Base-by-base conservation (phyloP, 2,888 invertebrate genomes). In the Melanophora roralis region DNA sequence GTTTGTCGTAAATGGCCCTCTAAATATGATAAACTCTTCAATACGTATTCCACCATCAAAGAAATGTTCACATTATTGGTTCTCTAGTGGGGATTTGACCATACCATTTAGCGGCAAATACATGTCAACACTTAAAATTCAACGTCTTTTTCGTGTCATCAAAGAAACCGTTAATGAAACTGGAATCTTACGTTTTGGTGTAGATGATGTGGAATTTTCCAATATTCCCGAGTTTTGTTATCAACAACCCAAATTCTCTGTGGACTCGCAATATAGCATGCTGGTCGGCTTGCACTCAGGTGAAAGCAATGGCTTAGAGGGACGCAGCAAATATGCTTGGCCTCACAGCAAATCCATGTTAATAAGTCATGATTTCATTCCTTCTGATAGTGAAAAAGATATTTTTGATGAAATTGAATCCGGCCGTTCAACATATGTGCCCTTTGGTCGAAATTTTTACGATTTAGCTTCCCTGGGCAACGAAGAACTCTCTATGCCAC, bases 31-130 rank as follows among this genome's bases (percentile, higher is more conserved):
- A 4, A 73, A 81, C 1, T 59, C 84, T 40, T 83, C 84, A 0
- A 83, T 83, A 38, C 81, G 81, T 2, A 81, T 85, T 0, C 82
- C 86, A 0, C 81, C 76, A 9, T 71, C 75, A 0, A 84, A 86
- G 36, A 85, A 82, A 1, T 81, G 82, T 78, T 89, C 89, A 0
- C 86, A 89, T n/a, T 89, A 88, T 67, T 89, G 89, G 89, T 87
- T 89, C 67, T 86, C 87, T 16, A 87, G 84, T 19, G 88, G 87
- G 0, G 87, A 87, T 47, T 64, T 88, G 49, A 83, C 86, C 0
- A 84, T 89, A 64, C 88, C 89, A 0, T 89, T 89, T 55, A 86
- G 83, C 16, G 89, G 89, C 40, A 85, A 86, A 45, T 82, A 74
- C 16, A 82, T 88, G 68, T 1, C 82, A 0, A 55, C 83, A 2